Evolutionary conservation across 2,888 invertebrate genomes (phyloP).

Genomic region (Aleiodes alternator): DNA sequence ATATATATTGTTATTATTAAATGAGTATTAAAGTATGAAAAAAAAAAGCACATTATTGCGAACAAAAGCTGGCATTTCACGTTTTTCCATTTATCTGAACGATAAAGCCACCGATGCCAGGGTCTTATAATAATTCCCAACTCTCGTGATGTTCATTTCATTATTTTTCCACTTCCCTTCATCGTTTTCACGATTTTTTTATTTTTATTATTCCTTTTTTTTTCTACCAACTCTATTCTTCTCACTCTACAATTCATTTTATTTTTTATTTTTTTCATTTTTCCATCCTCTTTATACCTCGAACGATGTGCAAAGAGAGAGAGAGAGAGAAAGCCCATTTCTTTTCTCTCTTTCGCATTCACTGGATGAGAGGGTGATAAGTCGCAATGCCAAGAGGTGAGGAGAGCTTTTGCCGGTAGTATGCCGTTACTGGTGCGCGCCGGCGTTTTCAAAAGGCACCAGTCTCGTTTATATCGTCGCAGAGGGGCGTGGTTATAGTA

Average conservation of each 20-base stretch:
- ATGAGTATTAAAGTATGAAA: not conserved
- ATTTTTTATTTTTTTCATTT: conserved; percentile 41
- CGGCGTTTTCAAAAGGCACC: conserved; percentile 47
- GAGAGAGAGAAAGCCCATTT: conserved; percentile 21
- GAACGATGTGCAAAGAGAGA: conserved; percentile 14
- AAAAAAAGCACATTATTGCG: not conserved
- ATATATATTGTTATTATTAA: not conserved
- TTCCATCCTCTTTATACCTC: conserved; percentile 35
- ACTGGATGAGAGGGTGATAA: conserved; percentile 72
- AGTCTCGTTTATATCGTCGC: conserved; percentile 24
- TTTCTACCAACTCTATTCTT: conserved; percentile 43
- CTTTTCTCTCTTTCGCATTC: conserved; percentile 47
- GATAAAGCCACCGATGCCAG: conserved; percentile 57
- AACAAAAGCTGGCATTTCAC: conserved; percentile 1
- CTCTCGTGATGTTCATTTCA: conserved; percentile 74
- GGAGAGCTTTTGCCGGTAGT: too few relatives aligned
- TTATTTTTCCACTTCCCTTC: conserved; percentile 67
- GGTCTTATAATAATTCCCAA: conserved; percentile 73
- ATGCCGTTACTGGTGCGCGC: conserved; percentile 24
- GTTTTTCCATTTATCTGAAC: conserved; percentile 65
- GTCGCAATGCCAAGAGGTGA: conserved; percentile 73
- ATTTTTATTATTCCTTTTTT: too few relatives aligned
- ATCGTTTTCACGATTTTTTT: conserved; percentile 42
- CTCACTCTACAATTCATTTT: conserved; percentile 12
- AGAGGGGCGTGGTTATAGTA: conserved; percentile 42